Conservation (phyloP, 2,888 invertebrate species). For the Lathronympha strigana region DNA sequence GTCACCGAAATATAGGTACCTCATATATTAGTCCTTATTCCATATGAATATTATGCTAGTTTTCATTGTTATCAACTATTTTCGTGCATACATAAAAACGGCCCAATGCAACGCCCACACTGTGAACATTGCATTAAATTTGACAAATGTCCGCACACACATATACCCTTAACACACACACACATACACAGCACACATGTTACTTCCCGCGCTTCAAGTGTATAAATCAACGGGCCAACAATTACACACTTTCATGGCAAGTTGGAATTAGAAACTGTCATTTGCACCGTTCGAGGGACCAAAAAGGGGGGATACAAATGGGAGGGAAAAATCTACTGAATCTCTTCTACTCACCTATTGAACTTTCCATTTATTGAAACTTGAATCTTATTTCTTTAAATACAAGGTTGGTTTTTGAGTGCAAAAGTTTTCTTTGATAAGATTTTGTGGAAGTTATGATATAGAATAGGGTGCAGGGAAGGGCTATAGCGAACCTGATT, state of each 20-base stretch:
- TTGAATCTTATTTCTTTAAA: neutral
- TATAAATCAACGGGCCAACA: constrained; percentile 84
- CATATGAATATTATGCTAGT: too few species aligned
- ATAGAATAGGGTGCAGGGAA: constrained; percentile 74
- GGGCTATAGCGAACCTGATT: constrained; percentile 82
- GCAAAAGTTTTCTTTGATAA: neutral
- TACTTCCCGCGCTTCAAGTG: constrained; percentile 69
- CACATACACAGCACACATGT: constrained; percentile 59
- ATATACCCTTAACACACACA: constrained; percentile 44
- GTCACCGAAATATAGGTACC: too few species aligned
- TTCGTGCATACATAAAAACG: constrained; percentile 45
- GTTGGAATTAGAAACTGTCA: constrained; percentile 85
- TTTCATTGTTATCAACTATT: too few species aligned
- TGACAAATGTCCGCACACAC: constrained; percentile 45
- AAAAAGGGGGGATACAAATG: constrained; percentile 52
- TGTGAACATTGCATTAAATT: constrained; percentile 44
- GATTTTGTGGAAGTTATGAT: neutral
- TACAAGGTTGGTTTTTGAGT: constrained; percentile 6
- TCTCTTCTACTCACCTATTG: neutral
- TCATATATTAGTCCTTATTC: too few species aligned
- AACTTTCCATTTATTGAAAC: neutral
- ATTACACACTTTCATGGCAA: constrained; percentile 85
- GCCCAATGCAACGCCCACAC: constrained; percentile 47
- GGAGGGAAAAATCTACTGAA: constrained; percentile 68
- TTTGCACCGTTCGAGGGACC: constrained; percentile 82